These are phyloP conservation scores for Eristalis tenax DNA, from an alignment of 2,888 invertebrate genomes.

Conservation along the genomic window DNA sequence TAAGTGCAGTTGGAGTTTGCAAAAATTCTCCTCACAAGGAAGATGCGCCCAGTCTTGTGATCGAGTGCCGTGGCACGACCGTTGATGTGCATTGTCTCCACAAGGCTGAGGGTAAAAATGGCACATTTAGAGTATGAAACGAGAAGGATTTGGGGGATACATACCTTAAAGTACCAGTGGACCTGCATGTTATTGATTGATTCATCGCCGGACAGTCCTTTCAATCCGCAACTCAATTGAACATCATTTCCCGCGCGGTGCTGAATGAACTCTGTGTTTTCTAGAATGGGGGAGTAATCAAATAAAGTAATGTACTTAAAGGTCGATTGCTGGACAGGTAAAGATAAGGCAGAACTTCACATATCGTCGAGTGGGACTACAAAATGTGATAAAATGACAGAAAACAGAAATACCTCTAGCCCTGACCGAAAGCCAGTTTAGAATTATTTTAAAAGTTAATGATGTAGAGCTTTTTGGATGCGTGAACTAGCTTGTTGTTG, in stretches of 20 bases:
- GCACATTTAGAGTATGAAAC: not conserved
- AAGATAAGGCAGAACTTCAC: too few species aligned
- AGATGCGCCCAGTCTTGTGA: slow-evolving; percentile 77
- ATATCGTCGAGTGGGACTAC: too few species aligned
- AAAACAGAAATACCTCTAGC: too few species aligned
- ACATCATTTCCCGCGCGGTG: slow-evolving; percentile 78
- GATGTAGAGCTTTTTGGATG: too few species aligned
- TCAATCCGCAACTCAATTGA: slow-evolving; percentile 77
- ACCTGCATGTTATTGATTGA: slow-evolving; percentile 75
- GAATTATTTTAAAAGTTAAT: too few species aligned
- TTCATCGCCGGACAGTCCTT: slow-evolving; percentile 76
- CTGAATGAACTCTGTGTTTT: slow-evolving; percentile 79
- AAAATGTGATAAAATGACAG: too few species aligned
- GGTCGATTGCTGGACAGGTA: too few species aligned
- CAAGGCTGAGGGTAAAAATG: slow-evolving; percentile 75
- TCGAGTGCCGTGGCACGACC: slow-evolving; percentile 74
- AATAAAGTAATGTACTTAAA: not conserved
- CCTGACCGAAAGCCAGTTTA: too few species aligned
- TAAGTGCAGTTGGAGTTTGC: slow-evolving; percentile 76
- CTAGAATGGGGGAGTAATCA: slow-evolving; percentile 68
- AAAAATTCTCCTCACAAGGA: slow-evolving; percentile 77
- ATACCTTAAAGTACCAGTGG: slow-evolving; percentile 80
- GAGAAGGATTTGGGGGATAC: not conserved
- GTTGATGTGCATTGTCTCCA: slow-evolving; percentile 73
- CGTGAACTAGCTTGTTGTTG: too few species aligned